Base-by-base conservation (phyloP, 2,797 vertebrate species). In the Emydoidea blandingii region DNA sequence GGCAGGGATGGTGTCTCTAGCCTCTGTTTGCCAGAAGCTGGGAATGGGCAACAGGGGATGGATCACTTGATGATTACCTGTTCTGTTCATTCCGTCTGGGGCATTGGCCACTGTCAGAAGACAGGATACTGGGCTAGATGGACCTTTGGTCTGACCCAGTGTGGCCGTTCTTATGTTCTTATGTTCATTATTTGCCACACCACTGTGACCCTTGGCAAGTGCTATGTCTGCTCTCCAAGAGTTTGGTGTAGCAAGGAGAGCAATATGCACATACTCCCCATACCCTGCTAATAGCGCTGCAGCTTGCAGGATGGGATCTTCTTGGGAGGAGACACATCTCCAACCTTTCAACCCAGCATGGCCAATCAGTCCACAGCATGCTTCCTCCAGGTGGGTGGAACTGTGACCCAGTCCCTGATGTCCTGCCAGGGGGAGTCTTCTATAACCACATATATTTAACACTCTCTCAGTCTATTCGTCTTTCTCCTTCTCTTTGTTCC, bases 401-500 rank as follows among this genome's bases (percentile, higher is more conserved):
- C 41, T 59, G 74, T 9, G n/a, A 8, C 11, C 18, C 14, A 23
- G 79, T 53, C 79, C 19, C 34, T 47, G 31, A 12, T 54, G 31
- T 78, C 18, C 19, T 2, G 5, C 4, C 4, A 0, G 2, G 53
- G 23, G 14, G 21, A 86, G 44, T 21, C 18, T 41, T 76, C 68
- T 79, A 49, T 52, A 79, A 31, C 47, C 11, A 72, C 52, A 41
- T 62, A 37, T 41, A 2, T 44, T 76, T 85, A 88, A 89, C 15
- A 41, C 9, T 18, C 27, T 88, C 25, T 88, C 15, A 87, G 57
- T 25, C n/a, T 31, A 62, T 23, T 31, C 29, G 29, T 44, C 50
- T 83, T 84, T 92, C 59, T 93, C 84, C 83, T 44, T 50, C 86
- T 52, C 6, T 82, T 34, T 80, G 8, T 72, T 81, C 34, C 57